A percentile compares a stretch with the other conserved stretches of the same genome.
Evolutionary conservation across 2,888 invertebrate genomes (phyloP).

Genomic region (Hirtodrosophila histrioides): DNA sequence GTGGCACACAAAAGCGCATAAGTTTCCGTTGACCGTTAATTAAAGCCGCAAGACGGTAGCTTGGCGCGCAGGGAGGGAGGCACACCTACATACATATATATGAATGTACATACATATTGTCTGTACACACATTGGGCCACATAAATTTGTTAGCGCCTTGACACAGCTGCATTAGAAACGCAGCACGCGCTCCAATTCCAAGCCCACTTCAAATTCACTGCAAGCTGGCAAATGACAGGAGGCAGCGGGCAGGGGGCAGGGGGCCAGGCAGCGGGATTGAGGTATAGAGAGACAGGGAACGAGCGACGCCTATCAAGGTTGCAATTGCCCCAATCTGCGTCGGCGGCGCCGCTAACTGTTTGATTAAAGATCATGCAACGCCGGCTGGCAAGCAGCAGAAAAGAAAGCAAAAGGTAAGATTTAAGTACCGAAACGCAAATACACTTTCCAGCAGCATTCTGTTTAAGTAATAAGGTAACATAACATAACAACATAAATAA

Average conservation of each 20-base stretch:
- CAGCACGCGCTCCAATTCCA: slow-evolving; percentile 54
- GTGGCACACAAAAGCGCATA: slow-evolving; percentile 73
- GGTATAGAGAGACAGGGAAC: slow-evolving; percentile 10
- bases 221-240: neutral
- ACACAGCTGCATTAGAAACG: slow-evolving; percentile 74
- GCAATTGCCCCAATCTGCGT: slow-evolving; percentile 66
- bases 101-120: slow-evolving; percentile 1
- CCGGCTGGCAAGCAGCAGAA: slow-evolving; percentile 12
- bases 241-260: neutral
- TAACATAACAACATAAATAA: no score
- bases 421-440: slow-evolving; percentile 9
- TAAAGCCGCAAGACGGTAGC: slow-evolving; percentile 74
- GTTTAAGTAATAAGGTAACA: no score
- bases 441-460: no score
- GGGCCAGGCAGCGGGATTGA: neutral
- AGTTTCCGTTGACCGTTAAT: slow-evolving; percentile 78
- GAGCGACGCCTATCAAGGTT: slow-evolving; percentile 71
- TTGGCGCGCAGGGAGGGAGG: slow-evolving; percentile 22
- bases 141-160: slow-evolving; percentile 75
- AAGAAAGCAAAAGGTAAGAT: slow-evolving; percentile 13
- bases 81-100: slow-evolving; percentile 20
- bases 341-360: slow-evolving; percentile 72
- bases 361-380: slow-evolving; percentile 66
- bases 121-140: slow-evolving; percentile 44
- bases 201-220: slow-evolving; percentile 46